phyloP scores from a whole-genome alignment of 2,797 vertebrate species.

The Rallus crepitans region DNA sequence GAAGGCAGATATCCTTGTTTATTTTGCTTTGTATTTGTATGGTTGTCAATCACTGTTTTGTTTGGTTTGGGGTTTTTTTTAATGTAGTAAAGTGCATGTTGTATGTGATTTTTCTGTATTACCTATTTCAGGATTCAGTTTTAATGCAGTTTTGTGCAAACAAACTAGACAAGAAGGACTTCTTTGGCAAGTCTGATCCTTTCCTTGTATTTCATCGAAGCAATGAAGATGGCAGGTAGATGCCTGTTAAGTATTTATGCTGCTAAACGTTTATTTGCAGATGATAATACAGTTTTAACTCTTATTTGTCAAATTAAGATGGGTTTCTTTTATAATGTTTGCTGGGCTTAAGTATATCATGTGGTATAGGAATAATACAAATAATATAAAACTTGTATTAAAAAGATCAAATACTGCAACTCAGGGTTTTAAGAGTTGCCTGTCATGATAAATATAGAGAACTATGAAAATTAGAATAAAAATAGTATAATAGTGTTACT shows the following conservation, averaged over 20 bases:
- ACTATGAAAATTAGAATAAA: background rate
- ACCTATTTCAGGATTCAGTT: constrained; percentile 86
- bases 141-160: constrained; percentile 96
- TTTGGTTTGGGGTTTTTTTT: no score
- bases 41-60: background rate
- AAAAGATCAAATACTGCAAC: background rate
- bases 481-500: background rate
- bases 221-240: constrained; percentile 93
- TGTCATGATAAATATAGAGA: background rate
- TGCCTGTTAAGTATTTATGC: background rate
- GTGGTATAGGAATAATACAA: background rate
- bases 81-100: background rate
- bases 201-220: constrained; percentile 93
- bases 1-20: background rate
- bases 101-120: constrained; percentile 10
- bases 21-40: background rate
- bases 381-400: background rate
- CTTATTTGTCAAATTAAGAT: background rate
- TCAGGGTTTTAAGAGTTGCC: background rate
- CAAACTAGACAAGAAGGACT: constrained; percentile 95
- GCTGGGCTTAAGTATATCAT: background rate
- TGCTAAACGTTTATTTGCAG: background rate
- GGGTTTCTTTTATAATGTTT: background rate
- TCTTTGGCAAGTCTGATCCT: constrained; percentile 94
- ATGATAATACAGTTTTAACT: accelerated